phyloP scores from a whole-genome alignment of 2,797 vertebrate species.

The Rhabdophis nuchalis region DNA sequence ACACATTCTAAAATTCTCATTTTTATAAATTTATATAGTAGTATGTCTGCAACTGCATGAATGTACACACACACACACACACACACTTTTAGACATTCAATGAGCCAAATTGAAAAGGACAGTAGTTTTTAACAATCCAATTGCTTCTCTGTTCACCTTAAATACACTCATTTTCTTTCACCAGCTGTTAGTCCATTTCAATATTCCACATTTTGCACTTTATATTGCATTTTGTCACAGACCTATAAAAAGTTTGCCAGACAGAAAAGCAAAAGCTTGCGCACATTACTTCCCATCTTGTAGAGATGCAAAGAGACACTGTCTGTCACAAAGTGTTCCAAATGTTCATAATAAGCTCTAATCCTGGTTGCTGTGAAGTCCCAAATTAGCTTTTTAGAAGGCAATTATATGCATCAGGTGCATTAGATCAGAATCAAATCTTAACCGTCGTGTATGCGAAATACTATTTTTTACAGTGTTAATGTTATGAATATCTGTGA shows the following conservation, averaged over 20 bases:
- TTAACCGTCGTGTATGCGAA: constrained; percentile 32
- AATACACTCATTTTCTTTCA: not conserved
- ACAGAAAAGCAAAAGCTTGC: not conserved
- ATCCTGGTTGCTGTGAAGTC: constrained; percentile 10
- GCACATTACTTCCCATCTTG: not conserved
- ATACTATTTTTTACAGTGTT: constrained; percentile 14
- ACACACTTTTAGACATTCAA: not conserved
- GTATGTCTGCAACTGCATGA: not conserved
- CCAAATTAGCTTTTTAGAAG: constrained; percentile 18
- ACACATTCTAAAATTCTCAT: not conserved
- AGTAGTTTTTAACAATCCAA: not conserved
- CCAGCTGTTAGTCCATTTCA: not conserved
- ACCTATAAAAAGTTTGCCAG: constrained; percentile 4
- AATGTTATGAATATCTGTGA: constrained; percentile 30
- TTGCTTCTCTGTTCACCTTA: not conserved
- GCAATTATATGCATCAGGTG: constrained; percentile 16
- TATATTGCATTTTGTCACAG: not conserved
- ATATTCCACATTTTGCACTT: not conserved
- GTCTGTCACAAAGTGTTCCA: constrained; percentile 10
- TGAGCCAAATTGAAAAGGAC: not conserved
- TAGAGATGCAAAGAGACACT: not conserved
- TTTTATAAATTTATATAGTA: not conserved
- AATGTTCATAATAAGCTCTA: not conserved
- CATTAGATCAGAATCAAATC: constrained; percentile 34
- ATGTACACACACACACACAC: not conserved